Conservation (phyloP, 2,888 invertebrate species). For the Lycaena phlaeas region DNA sequence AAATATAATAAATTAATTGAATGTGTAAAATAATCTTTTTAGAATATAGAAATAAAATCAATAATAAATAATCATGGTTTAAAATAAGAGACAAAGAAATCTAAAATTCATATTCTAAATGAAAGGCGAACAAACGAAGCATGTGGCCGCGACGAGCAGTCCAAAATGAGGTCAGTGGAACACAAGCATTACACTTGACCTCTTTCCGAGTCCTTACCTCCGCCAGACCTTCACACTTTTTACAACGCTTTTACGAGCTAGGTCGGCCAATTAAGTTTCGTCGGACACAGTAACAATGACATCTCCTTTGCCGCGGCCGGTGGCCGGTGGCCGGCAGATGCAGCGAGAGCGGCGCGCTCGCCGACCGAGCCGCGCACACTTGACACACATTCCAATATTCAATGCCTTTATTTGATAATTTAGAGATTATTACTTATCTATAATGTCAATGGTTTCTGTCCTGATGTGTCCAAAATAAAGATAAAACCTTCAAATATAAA, state of each 20-base stretch:
- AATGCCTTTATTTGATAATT: constrained; percentile 43
- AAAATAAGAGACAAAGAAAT: constrained; percentile 19
- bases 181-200: constrained; percentile 71
- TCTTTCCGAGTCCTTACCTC: constrained; percentile 72
- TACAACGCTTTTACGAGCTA: constrained; percentile 69
- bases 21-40: too few relatives aligned
- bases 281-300: constrained; percentile 47
- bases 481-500: too few relatives aligned
- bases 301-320: constrained; percentile 34
- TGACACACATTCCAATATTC: constrained; percentile 59
- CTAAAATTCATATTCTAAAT: constrained; percentile 43
- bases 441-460: constrained; percentile 20
- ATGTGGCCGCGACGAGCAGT: constrained; percentile 38
- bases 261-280: constrained; percentile 68
- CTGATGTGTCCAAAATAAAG: too few relatives aligned
- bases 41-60: too few relatives aligned
- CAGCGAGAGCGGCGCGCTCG: constrained; percentile 25
- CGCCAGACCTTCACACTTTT: constrained; percentile 71
- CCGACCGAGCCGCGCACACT: constrained; percentile 42
- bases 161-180: constrained; percentile 70
- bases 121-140: constrained; percentile 50
- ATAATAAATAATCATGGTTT: not conserved
- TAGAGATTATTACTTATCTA: constrained; percentile 32
- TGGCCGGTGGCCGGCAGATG: constrained; percentile 30
- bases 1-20: too few relatives aligned